A percentile compares a stretch with the other conserved stretches of the same genome.
Conservation (phyloP, 1,140 invertebrate species). For the Penaeus vannamei region DNA sequence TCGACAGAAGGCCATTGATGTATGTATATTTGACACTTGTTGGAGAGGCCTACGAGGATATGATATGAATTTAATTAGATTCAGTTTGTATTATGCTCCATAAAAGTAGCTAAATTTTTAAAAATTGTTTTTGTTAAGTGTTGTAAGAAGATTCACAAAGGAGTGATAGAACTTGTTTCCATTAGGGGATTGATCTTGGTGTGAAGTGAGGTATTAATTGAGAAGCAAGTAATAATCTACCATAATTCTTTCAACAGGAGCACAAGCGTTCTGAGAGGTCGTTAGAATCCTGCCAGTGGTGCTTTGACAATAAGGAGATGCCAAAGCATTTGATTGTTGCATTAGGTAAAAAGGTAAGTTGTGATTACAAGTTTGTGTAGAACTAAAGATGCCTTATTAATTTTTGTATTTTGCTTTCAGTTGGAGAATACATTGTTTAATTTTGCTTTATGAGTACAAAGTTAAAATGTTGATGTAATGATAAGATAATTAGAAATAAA, state of each 20-base stretch:
- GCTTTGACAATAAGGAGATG: constrained; percentile 85
- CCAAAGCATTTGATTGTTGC: constrained; percentile 90
- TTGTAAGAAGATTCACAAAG: no score
- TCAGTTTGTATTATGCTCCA: neutral
- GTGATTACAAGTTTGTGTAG: no score
- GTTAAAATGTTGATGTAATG: no score
- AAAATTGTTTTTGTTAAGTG: no score
- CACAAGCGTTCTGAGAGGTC: constrained; percentile 80
- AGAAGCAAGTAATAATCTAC: constrained; percentile 61
- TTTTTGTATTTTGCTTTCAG: no score
- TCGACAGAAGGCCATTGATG: constrained; percentile 78
- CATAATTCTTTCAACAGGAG: constrained; percentile 71
- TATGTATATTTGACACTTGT: neutral
- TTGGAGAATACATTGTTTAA: no score
- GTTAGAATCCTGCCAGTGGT: constrained; percentile 86
- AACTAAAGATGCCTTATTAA: no score
- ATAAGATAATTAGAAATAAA: no score
- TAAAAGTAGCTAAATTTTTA: no score
- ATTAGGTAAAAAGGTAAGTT: constrained; percentile 75
- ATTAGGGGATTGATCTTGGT: neutral
- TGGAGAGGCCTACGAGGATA: neutral
- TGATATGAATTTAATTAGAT: neutral
- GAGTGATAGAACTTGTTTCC: no score
- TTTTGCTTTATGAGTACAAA: no score
- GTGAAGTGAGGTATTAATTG: neutral